Percentiles rank a stretch among this genome's conserved stretches.
Evolutionary conservation across 1,140 invertebrate species (phyloP).

Genomic region (Drosophila leontia): DNA sequence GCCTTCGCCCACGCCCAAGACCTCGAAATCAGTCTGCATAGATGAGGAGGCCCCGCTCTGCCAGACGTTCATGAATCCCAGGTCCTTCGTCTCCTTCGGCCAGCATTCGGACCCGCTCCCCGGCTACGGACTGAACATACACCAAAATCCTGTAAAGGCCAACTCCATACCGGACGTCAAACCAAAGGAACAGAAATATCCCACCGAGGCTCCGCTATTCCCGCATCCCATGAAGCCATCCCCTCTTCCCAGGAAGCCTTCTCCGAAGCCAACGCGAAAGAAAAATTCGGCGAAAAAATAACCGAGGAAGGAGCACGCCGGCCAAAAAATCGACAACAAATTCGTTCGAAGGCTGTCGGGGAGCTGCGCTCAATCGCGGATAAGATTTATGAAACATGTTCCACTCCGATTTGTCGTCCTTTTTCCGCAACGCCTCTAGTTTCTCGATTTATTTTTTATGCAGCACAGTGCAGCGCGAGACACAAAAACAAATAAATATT

Average conservation of each 20-base stretch:
- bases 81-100: constrained; percentile 37
- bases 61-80: not conserved
- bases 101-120: constrained; percentile 1
- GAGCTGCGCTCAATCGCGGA: constrained; percentile 69
- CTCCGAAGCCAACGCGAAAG: not conserved
- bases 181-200: not conserved
- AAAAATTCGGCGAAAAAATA: constrained; percentile 31
- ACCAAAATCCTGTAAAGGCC: constrained; percentile 3
- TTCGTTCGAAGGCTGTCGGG: constrained; percentile 51
- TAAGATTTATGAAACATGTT: constrained; percentile 80
- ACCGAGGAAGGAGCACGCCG: not conserved
- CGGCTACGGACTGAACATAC: constrained; percentile 16
- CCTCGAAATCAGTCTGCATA: no score
- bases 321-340: constrained; percentile 64
- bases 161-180: not conserved
- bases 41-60: not conserved
- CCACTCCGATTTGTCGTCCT: constrained; percentile 50
- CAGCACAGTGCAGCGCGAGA: constrained; percentile 43
- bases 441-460: constrained; percentile 35
- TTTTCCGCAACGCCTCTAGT: constrained; percentile 18
- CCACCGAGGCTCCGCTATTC: not conserved
- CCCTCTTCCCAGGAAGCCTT: constrained; percentile 5
- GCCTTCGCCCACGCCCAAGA: not conserved
- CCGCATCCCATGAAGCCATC: constrained; percentile 4
- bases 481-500: constrained; percentile 69